phyloP scores from a whole-genome alignment of 2,888 invertebrate genomes.

The Xestia c-nigrum region DNA sequence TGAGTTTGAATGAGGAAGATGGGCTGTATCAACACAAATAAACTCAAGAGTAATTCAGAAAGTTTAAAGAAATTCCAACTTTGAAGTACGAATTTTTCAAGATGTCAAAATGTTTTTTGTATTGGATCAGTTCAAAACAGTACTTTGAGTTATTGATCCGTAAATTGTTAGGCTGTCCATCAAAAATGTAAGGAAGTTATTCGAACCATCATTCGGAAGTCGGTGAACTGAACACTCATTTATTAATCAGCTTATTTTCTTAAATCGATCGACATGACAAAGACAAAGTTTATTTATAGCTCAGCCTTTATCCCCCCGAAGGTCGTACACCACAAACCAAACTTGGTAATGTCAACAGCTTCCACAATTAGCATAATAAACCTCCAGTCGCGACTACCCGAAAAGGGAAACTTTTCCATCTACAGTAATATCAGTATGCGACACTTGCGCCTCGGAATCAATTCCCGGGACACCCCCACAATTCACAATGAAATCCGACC shows the following conservation, averaged over 20 bases:
- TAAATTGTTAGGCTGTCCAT: neutral
- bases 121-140: neutral
- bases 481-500: conserved; percentile 62
- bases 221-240: conserved; percentile 19
- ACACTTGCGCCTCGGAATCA: conserved; percentile 70
- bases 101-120: conserved; percentile 1
- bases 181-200: conserved; percentile 7
- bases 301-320: conserved; percentile 69
- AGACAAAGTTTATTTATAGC: conserved; percentile 67
- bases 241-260: conserved; percentile 51
- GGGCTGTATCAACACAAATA: neutral
- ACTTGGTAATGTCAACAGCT: conserved; percentile 75
- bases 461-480: conserved; percentile 65
- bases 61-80: conserved; percentile 6
- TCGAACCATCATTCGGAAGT: conserved; percentile 14
- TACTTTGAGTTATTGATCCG: conserved; percentile 3
- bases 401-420: conserved; percentile 75
- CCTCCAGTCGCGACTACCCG: conserved; percentile 69
- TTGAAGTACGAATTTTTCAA: neutral
- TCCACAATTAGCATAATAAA: conserved; percentile 69
- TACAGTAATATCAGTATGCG: conserved; percentile 73
- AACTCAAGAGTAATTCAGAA: neutral
- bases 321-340: conserved; percentile 71
- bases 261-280: conserved; percentile 65
- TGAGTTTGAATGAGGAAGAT: neutral